Evolutionary conservation across 2,797 vertebrate genomes (phyloP).

Genomic region (Thunnus albacares): DNA sequence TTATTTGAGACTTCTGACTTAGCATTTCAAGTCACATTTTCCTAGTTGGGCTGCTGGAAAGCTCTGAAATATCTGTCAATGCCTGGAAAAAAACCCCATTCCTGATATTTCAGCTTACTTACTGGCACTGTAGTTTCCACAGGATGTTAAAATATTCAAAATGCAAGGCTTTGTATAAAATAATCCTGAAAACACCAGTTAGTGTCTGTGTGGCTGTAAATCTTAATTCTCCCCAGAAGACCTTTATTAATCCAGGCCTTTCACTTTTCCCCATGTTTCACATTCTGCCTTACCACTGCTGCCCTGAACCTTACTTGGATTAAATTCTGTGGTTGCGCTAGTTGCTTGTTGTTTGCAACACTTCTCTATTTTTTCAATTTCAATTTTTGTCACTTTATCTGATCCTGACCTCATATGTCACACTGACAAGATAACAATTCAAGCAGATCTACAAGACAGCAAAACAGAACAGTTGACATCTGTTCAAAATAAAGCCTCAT

Average conservation of each 20-base stretch:
- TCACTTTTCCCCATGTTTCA: slow-evolving; percentile 24
- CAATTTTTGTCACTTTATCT: neutral
- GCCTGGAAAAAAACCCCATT: slow-evolving; percentile 17
- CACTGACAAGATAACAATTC: too few species aligned
- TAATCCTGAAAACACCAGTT: slow-evolving; percentile 4
- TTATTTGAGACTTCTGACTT: slow-evolving; percentile 24
- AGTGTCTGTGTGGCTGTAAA: neutral
- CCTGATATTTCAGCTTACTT: slow-evolving; percentile 26
- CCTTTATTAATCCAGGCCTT: neutral
- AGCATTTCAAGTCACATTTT: slow-evolving; percentile 27
- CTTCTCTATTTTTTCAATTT: slow-evolving; percentile 3
- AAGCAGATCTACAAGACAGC: neutral
- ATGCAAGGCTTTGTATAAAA: neutral
- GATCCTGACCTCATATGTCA: neutral
- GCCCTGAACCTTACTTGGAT: slow-evolving; percentile 11
- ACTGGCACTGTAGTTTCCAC: slow-evolving; percentile 22
- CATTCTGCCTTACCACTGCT: slow-evolving; percentile 1
- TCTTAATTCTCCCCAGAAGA: neutral
- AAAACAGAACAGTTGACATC: neutral
- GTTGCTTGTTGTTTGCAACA: too few species aligned
- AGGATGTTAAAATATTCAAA: neutral
- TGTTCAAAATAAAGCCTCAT: slow-evolving; percentile 3
- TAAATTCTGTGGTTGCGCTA: neutral
- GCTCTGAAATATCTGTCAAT: neutral
- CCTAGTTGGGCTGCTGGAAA: slow-evolving; percentile 14